A percentile compares a stretch with the other conserved stretches of the same genome.
These are phyloP conservation scores for Daktulosphaira vitifoliae DNA, from an alignment of 1,140 invertebrate genomes.

Conservation along the genomic window DNA sequence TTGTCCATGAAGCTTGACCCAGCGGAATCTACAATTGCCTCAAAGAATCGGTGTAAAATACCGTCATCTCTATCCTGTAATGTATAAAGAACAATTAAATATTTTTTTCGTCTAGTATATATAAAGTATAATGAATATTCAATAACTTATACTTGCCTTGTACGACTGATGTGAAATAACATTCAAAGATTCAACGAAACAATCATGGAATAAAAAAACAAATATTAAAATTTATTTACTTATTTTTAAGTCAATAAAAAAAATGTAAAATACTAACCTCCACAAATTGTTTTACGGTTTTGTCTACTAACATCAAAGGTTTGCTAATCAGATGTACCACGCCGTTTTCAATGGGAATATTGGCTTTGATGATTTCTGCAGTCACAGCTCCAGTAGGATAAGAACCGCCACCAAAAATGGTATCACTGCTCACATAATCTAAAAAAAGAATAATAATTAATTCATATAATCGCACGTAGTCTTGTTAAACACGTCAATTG, in stretches of 20 bases:
- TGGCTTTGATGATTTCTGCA: slow-evolving; percentile 77
- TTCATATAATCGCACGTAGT: too few relatives aligned
- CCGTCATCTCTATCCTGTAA: slow-evolving; percentile 65
- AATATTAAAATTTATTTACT: background rate
- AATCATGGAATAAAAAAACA: slow-evolving; percentile 22
- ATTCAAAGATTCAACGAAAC: background rate
- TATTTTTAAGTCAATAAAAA: too few relatives aligned
- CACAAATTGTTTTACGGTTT: slow-evolving; percentile 70
- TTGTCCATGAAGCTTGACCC: slow-evolving; percentile 63
- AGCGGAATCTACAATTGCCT: slow-evolving; percentile 64
- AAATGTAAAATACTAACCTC: slow-evolving; percentile 53
- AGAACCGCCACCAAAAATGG: slow-evolving; percentile 61
- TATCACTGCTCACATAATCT: slow-evolving; percentile 85
- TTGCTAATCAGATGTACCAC: slow-evolving; percentile 85
- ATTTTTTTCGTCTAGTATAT: too few relatives aligned
- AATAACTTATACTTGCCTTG: background rate
- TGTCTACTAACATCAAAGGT: slow-evolving; percentile 81
- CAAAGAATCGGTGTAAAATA: slow-evolving; percentile 70
- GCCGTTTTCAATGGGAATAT: slow-evolving; percentile 85
- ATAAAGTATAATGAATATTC: too few relatives aligned
- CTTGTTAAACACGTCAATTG: too few relatives aligned
- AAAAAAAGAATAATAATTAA: slow-evolving; percentile 39
- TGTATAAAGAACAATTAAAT: slow-evolving; percentile 18
- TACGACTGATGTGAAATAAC: slow-evolving; percentile 22
- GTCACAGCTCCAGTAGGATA: slow-evolving; percentile 72